Evolutionary conservation across 2,797 vertebrate genomes (phyloP).

Genomic region (Vireo griseus): DNA sequence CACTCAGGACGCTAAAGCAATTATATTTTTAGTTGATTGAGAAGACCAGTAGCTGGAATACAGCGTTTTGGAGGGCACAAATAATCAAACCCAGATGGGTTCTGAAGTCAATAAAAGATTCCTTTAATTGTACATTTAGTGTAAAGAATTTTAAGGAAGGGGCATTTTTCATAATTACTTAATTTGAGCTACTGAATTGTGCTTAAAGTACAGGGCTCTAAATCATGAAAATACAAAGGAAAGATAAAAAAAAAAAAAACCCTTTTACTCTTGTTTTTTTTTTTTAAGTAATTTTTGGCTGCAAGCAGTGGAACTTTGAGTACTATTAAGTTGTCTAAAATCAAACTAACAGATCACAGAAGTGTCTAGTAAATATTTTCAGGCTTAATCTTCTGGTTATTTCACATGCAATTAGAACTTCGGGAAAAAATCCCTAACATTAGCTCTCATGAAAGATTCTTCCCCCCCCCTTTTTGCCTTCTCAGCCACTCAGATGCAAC

Average conservation of each 20-base stretch:
- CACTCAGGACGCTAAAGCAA: background rate
- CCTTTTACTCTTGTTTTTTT: background rate
- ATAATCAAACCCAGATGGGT: background rate
- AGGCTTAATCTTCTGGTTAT: background rate
- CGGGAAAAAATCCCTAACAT: background rate
- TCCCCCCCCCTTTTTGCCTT: background rate
- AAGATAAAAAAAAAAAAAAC: too few relatives aligned
- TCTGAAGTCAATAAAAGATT: background rate
- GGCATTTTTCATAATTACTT: background rate
- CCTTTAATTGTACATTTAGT: background rate
- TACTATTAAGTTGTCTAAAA: background rate
- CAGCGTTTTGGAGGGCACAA: background rate
- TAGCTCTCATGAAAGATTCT: background rate
- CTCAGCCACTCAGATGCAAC: background rate
- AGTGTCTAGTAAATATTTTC: background rate
- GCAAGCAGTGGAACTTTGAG: background rate
- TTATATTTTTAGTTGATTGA: background rate
- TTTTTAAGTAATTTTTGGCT: background rate
- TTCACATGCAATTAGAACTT: background rate
- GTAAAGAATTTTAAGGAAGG: background rate
- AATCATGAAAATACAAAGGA: background rate
- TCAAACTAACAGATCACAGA: background rate
- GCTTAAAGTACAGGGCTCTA: background rate
- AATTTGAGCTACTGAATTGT: background rate
- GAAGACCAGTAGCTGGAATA: background rate